phyloP scores from a whole-genome alignment of 92 coral and sea anemone species.

The Paramuricea clavata region DNA sequence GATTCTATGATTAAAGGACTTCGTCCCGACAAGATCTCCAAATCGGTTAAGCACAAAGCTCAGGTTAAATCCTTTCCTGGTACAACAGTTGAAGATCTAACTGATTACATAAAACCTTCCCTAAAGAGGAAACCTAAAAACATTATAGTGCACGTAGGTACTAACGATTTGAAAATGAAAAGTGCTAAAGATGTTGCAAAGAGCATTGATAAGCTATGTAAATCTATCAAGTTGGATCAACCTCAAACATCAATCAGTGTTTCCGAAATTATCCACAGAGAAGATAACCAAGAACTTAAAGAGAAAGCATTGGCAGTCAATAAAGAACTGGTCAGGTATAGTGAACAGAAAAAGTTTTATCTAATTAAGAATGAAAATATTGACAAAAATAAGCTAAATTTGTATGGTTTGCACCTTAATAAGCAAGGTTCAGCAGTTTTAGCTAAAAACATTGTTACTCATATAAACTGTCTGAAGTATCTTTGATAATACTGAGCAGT shows the following conservation, averaged over 20 bases:
- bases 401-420: not conserved
- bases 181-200: too few relatives aligned
- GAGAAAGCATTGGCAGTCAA: not conserved
- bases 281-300: conserved; percentile 1
- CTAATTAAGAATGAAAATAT: conserved; percentile 2
- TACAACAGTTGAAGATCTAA: not conserved
- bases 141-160: not conserved
- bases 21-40: too few relatives aligned
- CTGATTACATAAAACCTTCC: conserved; percentile 1
- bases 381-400: not conserved
- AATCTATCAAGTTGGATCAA: too few relatives aligned
- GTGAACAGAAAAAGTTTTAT: conserved; percentile 12
- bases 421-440: conserved; percentile 3
- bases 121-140: not conserved
- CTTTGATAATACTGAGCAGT: not conserved
- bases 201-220: too few relatives aligned
- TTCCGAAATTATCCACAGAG: conserved; percentile 5
- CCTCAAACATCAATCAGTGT: not conserved
- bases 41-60: too few relatives aligned
- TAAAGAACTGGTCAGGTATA: not conserved
- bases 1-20: too few relatives aligned
- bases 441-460: conserved; percentile 14
- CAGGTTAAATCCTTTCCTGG: too few relatives aligned
- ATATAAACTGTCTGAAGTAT: too few relatives aligned
- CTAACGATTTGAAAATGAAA: too few relatives aligned